Percentiles rank a stretch among this genome's conserved stretches.
Conservation (phyloP, 37 sponge, comb jelly and placozoan genomes). For the Agelas oroides region DNA sequence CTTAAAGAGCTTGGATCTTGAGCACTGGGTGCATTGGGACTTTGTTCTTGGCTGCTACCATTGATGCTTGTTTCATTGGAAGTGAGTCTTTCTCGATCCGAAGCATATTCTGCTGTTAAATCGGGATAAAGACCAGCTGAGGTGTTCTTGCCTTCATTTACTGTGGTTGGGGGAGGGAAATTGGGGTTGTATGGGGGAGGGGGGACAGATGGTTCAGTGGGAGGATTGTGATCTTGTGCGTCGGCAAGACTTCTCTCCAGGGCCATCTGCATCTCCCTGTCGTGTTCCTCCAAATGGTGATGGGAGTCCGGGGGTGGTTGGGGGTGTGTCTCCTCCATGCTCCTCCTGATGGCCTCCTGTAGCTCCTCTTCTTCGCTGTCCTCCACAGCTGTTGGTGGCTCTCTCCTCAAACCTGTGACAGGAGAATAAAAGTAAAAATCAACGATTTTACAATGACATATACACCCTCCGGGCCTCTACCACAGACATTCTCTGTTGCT, state of each 20-base stretch:
- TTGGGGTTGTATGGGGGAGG: slow-evolving; percentile 68
- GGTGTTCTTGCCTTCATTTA: background rate
- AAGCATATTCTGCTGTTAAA: no score
- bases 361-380: slow-evolving; percentile 56
- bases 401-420: background rate
- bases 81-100: no score
- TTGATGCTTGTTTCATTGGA: no score
- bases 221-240: slow-evolving; percentile 8
- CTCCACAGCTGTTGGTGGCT: background rate
- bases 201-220: background rate
- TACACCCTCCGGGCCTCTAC: no score
- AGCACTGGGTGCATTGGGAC: no score
- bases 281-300: background rate
- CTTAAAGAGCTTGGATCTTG: background rate
- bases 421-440: no score
- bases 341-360: slow-evolving; percentile 85
- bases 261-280: slow-evolving; percentile 7
- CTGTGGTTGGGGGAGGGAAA: background rate
- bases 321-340: slow-evolving; percentile 55
- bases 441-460: no score
- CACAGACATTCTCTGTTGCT: no score
- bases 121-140: background rate
- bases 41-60: no score
- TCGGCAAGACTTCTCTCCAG: slow-evolving; percentile 20
- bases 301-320: background rate